Evolutionary conservation across 2,888 invertebrate species (phyloP).

Genomic region (Himalopsyche anomala): DNA sequence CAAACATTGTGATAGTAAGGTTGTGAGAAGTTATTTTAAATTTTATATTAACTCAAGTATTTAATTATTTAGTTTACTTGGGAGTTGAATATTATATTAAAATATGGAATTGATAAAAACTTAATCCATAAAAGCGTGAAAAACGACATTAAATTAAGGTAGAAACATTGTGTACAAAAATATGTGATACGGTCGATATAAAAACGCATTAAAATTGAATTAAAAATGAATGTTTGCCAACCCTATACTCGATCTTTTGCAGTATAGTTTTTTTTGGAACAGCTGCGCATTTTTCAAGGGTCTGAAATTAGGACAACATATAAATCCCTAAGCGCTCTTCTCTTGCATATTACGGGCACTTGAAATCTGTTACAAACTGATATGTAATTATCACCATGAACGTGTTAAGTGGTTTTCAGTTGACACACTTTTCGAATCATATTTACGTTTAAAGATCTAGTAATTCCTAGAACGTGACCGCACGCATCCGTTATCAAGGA

Average conservation of each 20-base stretch:
- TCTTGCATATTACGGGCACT: constrained; percentile 7
- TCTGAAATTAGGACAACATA: constrained; percentile 2
- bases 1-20: too few relatives aligned
- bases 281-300: constrained; percentile 39
- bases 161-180: too few relatives aligned
- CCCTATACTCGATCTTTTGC: neutral
- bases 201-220: too few relatives aligned
- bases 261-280: neutral
- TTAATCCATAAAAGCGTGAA: too few relatives aligned
- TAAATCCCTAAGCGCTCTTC: neutral
- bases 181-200: too few relatives aligned
- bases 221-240: neutral
- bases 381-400: constrained; percentile 53
- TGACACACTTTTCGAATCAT: constrained; percentile 56
- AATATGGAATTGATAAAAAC: too few relatives aligned
- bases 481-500: constrained; percentile 52
- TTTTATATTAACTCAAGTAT: too few relatives aligned
- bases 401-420: constrained; percentile 49
- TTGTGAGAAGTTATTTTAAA: too few relatives aligned
- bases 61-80: too few relatives aligned
- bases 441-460: neutral
- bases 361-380: constrained; percentile 43
- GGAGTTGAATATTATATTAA: too few relatives aligned
- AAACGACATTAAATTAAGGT: too few relatives aligned
- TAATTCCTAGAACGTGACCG: constrained; percentile 59